phyloP scores from a whole-genome alignment of 2,113 vertebrate genomes.

The Gobius niger region DNA sequence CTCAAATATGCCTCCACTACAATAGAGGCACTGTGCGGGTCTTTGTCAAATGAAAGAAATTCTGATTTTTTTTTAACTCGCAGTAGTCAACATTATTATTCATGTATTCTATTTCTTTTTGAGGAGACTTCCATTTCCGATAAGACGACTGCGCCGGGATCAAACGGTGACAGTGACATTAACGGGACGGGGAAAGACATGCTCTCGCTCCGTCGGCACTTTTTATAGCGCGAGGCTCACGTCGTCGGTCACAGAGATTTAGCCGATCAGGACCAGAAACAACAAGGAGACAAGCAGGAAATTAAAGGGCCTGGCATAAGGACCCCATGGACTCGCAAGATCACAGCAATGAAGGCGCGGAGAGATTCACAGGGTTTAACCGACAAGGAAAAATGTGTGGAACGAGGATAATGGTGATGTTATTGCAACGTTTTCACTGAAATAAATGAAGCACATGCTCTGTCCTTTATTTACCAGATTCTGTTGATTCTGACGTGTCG shows the following conservation, averaged over 20 bases:
- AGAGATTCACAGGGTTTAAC: slow-evolving; percentile 43
- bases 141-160: background rate
- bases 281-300: slow-evolving; percentile 70
- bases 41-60: too few relatives aligned
- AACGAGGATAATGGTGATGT: slow-evolving; percentile 4
- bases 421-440: background rate
- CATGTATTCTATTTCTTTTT: background rate
- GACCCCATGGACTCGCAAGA: slow-evolving; percentile 39
- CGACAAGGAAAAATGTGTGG: slow-evolving; percentile 11
- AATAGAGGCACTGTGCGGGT: too few relatives aligned
- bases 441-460: background rate
- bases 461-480: slow-evolving; percentile 58
- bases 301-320: slow-evolving; percentile 67
- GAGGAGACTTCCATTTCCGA: slow-evolving; percentile 6
- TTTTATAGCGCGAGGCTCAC: slow-evolving; percentile 56
- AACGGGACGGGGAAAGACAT: slow-evolving; percentile 59
- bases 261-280: slow-evolving; percentile 64
- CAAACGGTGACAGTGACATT: slow-evolving; percentile 42
- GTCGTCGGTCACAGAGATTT: slow-evolving; percentile 63
- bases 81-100: too few relatives aligned
- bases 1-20: too few relatives aligned
- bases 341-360: slow-evolving; percentile 33
- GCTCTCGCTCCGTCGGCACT: slow-evolving; percentile 42
- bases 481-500: slow-evolving; percentile 65
- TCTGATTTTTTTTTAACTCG: too few relatives aligned